Base-by-base conservation (phyloP, 2,113 vertebrate species). In the Chrysochloris asiatica region DNA sequence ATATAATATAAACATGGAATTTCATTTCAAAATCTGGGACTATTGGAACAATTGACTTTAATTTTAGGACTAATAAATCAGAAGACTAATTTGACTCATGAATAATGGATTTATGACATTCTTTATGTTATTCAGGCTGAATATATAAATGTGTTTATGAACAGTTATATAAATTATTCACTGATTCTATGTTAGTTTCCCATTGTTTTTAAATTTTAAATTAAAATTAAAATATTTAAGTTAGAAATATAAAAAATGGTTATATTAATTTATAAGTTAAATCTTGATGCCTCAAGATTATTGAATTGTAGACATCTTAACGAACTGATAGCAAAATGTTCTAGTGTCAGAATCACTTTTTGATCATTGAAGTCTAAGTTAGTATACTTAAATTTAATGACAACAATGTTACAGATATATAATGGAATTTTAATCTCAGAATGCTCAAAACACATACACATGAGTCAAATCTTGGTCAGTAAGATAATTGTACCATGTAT, bases 1-100 rank as follows among this genome's bases (percentile, higher is more conserved):
- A 38, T 30, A 88, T 10, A 36, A n/a, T 72, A 92, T 48, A 28
- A 33, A 48, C 73, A 77, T 47, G 13, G 19, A 90, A 41, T 90
- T 93, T n/a, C 38, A 69, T 93, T 93, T 71, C 75, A 84, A 95
- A 81, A 83, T 50, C 54, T 91, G 56, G 24, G 85, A 75, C n/a
- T n/a, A 79, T 41, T 41, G 61, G 41, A 84, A 75, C 8, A 72
- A 78, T 65, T 72, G n/a, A 24, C 30, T 85, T 84, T 86, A 90
- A 92, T 71, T 75, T 84, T 78, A 83, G 56, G 28, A 85, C 52
- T 56, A 56, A 85, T 59, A 50, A 59, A 87, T 71, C 41, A 59
- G 38, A 83, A 17, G 30, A 79, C 38, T 84, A 45, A 28, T 77
- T 87, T 93, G 36, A 65, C 26, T 38, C n/a, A 8, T 84, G 36